Percentiles rank a stretch among this genome's conserved stretches.
Evolutionary conservation across 2,888 invertebrate genomes (phyloP).

Genomic region (Mimachlamys varia): DNA sequence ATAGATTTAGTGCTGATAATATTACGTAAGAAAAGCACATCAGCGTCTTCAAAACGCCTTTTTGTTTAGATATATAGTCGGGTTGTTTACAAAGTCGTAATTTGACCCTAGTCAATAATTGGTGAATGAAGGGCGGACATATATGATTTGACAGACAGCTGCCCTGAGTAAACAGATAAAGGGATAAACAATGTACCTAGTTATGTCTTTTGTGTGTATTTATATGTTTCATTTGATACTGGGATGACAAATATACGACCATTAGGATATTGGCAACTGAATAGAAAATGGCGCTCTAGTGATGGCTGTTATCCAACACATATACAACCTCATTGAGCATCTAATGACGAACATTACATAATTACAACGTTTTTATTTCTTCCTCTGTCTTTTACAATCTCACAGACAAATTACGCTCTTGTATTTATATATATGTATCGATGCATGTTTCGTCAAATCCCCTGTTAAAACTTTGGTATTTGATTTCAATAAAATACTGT

Average conservation of each 20-base stretch:
- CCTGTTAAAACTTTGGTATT: too few relatives aligned
- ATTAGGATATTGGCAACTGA: not conserved
- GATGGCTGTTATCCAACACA: not conserved
- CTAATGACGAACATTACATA: not conserved
- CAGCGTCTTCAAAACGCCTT: not conserved
- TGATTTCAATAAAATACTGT: too few relatives aligned
- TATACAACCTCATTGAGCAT: constrained; percentile 15
- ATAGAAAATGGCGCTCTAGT: not conserved
- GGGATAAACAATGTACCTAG: not conserved
- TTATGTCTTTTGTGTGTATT: not conserved
- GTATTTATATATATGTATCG: too few relatives aligned
- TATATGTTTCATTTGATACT: not conserved
- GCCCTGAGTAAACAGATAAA: not conserved
- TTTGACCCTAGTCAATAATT: not conserved
- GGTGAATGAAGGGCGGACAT: not conserved
- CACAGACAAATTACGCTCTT: too few relatives aligned
- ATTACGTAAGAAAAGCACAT: not conserved
- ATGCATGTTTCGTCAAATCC: too few relatives aligned
- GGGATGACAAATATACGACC: not conserved
- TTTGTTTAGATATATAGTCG: not conserved
- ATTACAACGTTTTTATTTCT: not conserved
- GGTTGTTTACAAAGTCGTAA: not conserved
- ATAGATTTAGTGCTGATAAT: not conserved
- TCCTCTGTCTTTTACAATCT: too few relatives aligned
- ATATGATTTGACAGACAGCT: not conserved